phyloP scores from a whole-genome alignment of 2,113 vertebrate species.

The Acanthisitta chloris region DNA sequence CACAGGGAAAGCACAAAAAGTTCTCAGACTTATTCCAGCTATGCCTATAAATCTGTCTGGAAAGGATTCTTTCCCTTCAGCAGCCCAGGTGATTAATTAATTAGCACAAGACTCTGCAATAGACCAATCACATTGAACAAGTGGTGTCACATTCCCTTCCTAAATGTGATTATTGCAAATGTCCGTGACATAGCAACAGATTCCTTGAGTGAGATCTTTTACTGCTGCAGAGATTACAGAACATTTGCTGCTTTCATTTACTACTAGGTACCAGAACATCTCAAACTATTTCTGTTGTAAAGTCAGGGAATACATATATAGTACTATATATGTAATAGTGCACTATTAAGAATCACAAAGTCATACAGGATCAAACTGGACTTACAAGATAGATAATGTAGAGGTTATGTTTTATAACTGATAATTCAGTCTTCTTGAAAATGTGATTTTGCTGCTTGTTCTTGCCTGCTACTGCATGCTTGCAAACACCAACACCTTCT shows the following conservation, averaged over 20 bases:
- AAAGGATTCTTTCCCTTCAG: slow-evolving; percentile 14
- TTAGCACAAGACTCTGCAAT: not conserved
- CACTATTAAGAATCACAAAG: not conserved
- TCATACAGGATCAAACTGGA: not conserved
- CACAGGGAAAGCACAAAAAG: not conserved
- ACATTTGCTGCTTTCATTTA: slow-evolving; percentile 11
- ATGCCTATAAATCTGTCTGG: not conserved
- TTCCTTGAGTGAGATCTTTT: not conserved
- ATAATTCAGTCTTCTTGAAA: not conserved
- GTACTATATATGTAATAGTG: too few relatives aligned
- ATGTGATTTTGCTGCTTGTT: not conserved
- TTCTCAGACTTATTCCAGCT: not conserved
- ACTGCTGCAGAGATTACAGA: not conserved
- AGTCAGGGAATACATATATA: not conserved
- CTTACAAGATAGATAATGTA: not conserved
- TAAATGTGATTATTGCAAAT: slow-evolving; percentile 22
- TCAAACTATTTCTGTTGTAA: not conserved
- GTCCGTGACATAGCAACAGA: not conserved
- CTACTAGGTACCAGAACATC: not conserved
- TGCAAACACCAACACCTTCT: not conserved
- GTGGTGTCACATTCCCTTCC: slow-evolving; percentile 5
- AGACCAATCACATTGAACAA: slow-evolving; percentile 13
- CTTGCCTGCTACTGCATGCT: not conserved
- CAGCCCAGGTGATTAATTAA: slow-evolving; percentile 37
- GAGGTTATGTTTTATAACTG: not conserved